Base-by-base conservation (phyloP, 2,113 vertebrate genomes). In the Pardalotus punctatus region DNA sequence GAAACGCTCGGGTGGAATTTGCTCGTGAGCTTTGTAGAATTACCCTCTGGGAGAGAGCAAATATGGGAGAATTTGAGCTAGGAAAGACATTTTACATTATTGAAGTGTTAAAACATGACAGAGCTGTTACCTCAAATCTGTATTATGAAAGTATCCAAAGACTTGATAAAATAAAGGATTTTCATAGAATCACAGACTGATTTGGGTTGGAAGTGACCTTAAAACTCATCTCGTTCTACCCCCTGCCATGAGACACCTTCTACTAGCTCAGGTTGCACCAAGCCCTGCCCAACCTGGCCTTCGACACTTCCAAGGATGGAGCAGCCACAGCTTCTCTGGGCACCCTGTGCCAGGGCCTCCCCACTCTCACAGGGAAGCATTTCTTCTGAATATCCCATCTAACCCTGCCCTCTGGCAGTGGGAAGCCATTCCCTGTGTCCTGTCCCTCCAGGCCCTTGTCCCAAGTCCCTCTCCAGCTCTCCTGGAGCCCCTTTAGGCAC, bases 201-300 rank as follows among this genome's bases (percentile, higher is more conserved):
- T 36, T 90, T 50, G 35, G 19, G 8, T 43, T 48, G 56, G 27
- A 83, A 42, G 22, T 12, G 12, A 28, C 4, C 2, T n/a, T 35
- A 27, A 54, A 90, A 14, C 4, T 1, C 42, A 62, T 50, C 4
- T 4, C 0, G 1, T 70, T 5, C n/a, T 21, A 35, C 4, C 5
- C 10, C 11, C 21, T 40, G 24, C 62, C 17, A 23, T 27, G 47
- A 36, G 62, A 56, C 48, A 69, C 2, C 5, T 90, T 0, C 25
- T 48, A 42, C 35, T 2, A 0, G 3, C 18, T 22, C 62, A 77
- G 70, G 8, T 0, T 47, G 40, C 25, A 76, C 53, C 61, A 29
- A 60, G 21, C 1, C n/a, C 28, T 0, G 0, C 35, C 54, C 79
- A 69, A 0, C 25, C 62, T 61, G 61, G 40, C 4, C 48, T 20